These are phyloP conservation scores for Cotesia glomerata DNA, from an alignment of 1,140 invertebrate species.

Conservation along the genomic window DNA sequence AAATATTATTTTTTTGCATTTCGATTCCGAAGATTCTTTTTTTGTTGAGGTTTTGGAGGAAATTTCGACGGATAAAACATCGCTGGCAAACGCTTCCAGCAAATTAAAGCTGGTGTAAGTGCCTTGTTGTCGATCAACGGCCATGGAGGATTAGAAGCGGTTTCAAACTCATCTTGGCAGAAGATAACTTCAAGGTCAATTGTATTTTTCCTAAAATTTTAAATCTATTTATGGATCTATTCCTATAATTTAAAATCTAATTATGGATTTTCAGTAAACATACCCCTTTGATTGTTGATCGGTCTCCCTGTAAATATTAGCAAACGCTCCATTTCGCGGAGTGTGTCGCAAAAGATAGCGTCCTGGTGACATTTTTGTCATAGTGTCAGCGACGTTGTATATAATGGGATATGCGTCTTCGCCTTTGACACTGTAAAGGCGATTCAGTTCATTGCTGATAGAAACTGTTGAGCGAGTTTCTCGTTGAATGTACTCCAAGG, in stretches of 20 bases:
- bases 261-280: background rate
- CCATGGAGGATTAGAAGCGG: conserved; percentile 38
- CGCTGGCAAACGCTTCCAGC: conserved; percentile 43
- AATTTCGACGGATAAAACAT: conserved; percentile 38
- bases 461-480: conserved; percentile 54
- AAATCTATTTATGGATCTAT: background rate
- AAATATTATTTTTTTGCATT: no score
- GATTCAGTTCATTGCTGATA: conserved; percentile 51
- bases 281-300: conserved; percentile 37
- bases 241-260: background rate
- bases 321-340: conserved; percentile 55
- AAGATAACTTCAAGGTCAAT: conserved; percentile 39
- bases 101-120: conserved; percentile 34
- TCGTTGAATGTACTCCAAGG: conserved; percentile 53
- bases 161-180: conserved; percentile 20
- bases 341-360: conserved; percentile 59
- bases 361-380: conserved; percentile 49
- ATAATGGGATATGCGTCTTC: conserved; percentile 49
- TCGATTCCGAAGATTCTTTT: background rate
- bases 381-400: conserved; percentile 53
- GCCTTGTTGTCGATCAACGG: conserved; percentile 42
- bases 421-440: conserved; percentile 51
- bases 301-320: conserved; percentile 46
- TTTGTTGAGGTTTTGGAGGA: background rate
- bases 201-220: conserved; percentile 36